Evolutionary conservation across 2,888 invertebrate genomes (phyloP).

Genomic region (Mamestra brassicae): DNA sequence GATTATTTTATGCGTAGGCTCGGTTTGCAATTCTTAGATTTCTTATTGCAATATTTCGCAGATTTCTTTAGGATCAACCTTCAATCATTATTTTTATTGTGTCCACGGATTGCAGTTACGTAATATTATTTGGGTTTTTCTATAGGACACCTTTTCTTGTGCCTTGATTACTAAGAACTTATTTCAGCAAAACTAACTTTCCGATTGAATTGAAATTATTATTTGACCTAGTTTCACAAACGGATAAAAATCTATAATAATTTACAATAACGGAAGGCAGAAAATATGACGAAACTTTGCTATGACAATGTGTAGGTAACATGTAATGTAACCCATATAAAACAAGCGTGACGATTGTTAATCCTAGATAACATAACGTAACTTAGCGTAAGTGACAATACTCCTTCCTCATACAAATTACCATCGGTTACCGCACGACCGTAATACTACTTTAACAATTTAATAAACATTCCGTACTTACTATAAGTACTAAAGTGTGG

Average conservation of each 20-base stretch:
- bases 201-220: slow-evolving; percentile 14
- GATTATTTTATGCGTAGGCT: slow-evolving; percentile 45
- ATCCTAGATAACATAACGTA: slow-evolving; percentile 13
- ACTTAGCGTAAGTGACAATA: slow-evolving; percentile 19
- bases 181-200: slow-evolving; percentile 33
- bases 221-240: slow-evolving; percentile 12
- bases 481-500: slow-evolving; percentile 37
- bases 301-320: neutral
- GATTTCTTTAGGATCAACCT: slow-evolving; percentile 57
- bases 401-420: slow-evolving; percentile 43
- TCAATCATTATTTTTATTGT: slow-evolving; percentile 42
- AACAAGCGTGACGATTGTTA: slow-evolving; percentile 26
- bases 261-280: neutral
- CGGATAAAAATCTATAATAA: slow-evolving; percentile 12
- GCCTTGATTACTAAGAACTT: neutral
- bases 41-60: slow-evolving; percentile 46
- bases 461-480: slow-evolving; percentile 51
- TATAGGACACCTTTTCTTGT: slow-evolving; percentile 9
- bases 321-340: slow-evolving; percentile 2
- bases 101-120: slow-evolving; percentile 19
- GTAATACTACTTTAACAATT: slow-evolving; percentile 45
- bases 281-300: neutral
- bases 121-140: slow-evolving; percentile 27
- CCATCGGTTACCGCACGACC: slow-evolving; percentile 48
- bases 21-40: slow-evolving; percentile 25